phyloP scores from a whole-genome alignment of 2,113 vertebrate genomes.

The Sakesphorus luctuosus region DNA sequence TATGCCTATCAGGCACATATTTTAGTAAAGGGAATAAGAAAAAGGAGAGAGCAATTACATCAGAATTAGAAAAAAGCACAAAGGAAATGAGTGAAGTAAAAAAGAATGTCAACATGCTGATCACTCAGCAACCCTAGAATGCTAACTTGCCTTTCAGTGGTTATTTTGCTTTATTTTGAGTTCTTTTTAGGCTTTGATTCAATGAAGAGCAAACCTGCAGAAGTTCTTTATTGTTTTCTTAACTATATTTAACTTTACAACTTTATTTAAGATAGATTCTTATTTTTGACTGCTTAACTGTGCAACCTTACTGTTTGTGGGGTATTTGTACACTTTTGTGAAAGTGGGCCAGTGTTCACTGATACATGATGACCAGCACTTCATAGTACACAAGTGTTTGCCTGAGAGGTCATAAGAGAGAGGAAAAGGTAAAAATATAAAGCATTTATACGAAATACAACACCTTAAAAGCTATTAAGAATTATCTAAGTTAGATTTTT shows the following conservation, averaged over 20 bases:
- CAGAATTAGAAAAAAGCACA: background rate
- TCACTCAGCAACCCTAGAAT: background rate
- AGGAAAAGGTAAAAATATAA: background rate
- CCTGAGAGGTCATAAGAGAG: background rate
- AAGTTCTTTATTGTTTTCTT: background rate
- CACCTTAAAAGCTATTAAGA: background rate
- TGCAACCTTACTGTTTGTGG: background rate
- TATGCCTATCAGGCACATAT: background rate
- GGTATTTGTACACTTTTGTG: background rate
- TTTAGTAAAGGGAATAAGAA: background rate
- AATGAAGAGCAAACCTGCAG: background rate
- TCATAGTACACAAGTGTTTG: background rate
- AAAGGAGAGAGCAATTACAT: background rate
- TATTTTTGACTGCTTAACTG: background rate
- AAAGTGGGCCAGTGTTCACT: background rate
- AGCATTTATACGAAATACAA: background rate
- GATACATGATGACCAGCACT: background rate
- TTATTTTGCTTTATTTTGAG: background rate
- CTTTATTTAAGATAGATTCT: background rate
- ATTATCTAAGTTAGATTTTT: background rate
- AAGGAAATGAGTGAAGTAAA: background rate
- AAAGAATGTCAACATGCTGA: background rate
- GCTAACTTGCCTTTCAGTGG: background rate
- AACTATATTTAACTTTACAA: background rate
- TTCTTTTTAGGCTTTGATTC: background rate